Evolutionary conservation across 1,140 invertebrate species (phyloP), one percentile per base, ranked within the genome.

Genomic region (Lucilia sericata): DNA sequence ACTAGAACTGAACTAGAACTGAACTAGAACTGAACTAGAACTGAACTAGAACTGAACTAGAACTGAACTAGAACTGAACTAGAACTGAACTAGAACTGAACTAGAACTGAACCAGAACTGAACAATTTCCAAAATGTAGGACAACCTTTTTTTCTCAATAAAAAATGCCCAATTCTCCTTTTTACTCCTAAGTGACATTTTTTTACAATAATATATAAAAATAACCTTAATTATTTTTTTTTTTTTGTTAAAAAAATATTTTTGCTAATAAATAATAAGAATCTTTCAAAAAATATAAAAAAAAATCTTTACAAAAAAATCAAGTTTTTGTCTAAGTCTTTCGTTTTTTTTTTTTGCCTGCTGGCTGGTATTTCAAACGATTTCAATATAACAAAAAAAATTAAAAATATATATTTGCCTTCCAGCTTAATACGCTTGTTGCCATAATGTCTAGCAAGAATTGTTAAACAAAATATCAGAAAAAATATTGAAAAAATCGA

Each of bases 291-390:
- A 42, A 78, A 78, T 47, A 36, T n/a, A 82, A 21, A 60, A 55
- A 82, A 82, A 47, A 30, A 2, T 30, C 25, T 30, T 42, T 42
- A 55, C 12, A 55, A 55, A 55, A 82, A 82, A 25, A 60, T 36
- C 81, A 65, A 82, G 81, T 82, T 82, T 30, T 55, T 82, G 55
- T 70, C 65, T 82, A 65, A 82, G 55, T 70, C 55, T 82, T 82
- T 70, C 60, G 82, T 82, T 82, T 80, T 49, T 42, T 78, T 4
- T 19, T 78, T 30, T 30, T 30, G 25, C 25, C 25, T 34, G 34
- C 5, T 42, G 10, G 21, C 14, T 17, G 13, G 25, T 30, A 75
- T 42, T 78, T 17, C 75, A 42, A 14, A 42, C 74, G 30, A 49
- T 80, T 80, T 80, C 76, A 82, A 55, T 60, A 49, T 13, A 55